Evolutionary conservation across 2,113 vertebrate genomes (phyloP), one percentile per base, ranked within the genome.

Genomic region (Lichenostomus cassidix): DNA sequence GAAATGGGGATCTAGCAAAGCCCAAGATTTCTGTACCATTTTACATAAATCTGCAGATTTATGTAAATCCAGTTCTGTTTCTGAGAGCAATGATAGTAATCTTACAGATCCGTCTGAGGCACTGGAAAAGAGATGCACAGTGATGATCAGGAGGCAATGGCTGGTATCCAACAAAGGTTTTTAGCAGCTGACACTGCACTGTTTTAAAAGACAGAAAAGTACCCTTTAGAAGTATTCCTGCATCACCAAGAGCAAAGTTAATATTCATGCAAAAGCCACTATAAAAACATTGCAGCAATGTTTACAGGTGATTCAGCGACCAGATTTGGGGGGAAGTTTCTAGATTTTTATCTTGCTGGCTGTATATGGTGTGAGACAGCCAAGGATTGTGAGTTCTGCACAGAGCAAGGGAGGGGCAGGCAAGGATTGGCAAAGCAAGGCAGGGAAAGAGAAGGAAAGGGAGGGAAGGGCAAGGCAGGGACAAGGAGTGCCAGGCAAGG

Each of bases 221-320:
- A 91, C 59, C 75, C 81, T 55, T 90, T 55, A 88, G 65, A 90
- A 58, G 24, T 79, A 58, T 91, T 94, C 41, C 78, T 96, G 92
- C 60, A 67, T 90, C 87, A 96, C 17, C 42, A 47, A n/a, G 29
- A 39, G 39, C 39, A 39, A 39, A 39, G 39, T 39, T 39, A 39
- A 39, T 39, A 39, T 39, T 39, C 11, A 12, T 39, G 11, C 39
- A 39, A 39, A 39, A 39, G 39, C 39, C 39, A 39, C 39, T 39
- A 39, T 10, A 39, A 39, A 39, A 39, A 39, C 9, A 39, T 39
- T 39, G 39, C 39, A 39, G 39, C 39, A 39, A 39, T 39, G 39
- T 39, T 39, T 39, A 39, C 39, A 39, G 39, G 39, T 39, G 39
- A 39, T 39, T 39, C 39, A 39, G 39, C 11, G 39, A 39, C 39